A percentile compares a stretch with the other conserved stretches of the same genome.
Evolutionary conservation across 2,113 vertebrate species (phyloP).

Genomic region (Sebastes schlegelii): DNA sequence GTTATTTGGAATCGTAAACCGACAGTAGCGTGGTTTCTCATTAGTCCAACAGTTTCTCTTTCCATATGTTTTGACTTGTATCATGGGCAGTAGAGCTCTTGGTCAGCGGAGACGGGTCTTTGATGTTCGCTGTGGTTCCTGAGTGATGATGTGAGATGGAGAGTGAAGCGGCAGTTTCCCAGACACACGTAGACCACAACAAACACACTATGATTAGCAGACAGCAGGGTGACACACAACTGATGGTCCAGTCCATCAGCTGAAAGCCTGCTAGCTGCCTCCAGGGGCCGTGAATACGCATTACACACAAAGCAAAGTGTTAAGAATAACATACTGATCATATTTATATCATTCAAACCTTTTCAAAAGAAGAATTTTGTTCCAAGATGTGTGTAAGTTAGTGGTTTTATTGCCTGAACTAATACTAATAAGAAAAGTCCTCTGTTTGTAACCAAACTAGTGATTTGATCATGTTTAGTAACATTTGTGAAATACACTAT

Average conservation of each 20-base stretch:
- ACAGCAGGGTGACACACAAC: conserved; percentile 39
- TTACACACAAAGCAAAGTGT: background rate
- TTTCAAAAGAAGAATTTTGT: too few species aligned
- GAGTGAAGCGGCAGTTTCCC: conserved; percentile 31
- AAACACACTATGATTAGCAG: conserved; percentile 23
- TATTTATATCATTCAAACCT: background rate
- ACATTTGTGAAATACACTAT: background rate
- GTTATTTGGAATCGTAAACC: conserved; percentile 41
- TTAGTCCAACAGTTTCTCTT: conserved; percentile 25
- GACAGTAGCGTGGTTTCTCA: conserved; percentile 18
- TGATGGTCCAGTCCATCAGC: background rate
- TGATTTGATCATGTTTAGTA: conserved; percentile 3
- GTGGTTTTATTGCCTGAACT: too few species aligned
- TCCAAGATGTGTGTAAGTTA: too few species aligned
- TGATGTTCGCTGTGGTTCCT: conserved; percentile 53
- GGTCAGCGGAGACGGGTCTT: conserved; percentile 53
- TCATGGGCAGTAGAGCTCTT: conserved; percentile 24
- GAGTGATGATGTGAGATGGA: conserved; percentile 58
- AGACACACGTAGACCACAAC: conserved; percentile 41
- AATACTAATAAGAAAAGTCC: background rate
- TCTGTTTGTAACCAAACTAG: background rate
- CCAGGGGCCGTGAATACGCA: background rate
- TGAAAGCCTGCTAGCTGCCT: background rate
- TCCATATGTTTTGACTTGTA: conserved; percentile 27
- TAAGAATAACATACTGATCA: background rate